phyloP scores from a whole-genome alignment of 2,113 vertebrate genomes.

The Calidris pugnax region DNA sequence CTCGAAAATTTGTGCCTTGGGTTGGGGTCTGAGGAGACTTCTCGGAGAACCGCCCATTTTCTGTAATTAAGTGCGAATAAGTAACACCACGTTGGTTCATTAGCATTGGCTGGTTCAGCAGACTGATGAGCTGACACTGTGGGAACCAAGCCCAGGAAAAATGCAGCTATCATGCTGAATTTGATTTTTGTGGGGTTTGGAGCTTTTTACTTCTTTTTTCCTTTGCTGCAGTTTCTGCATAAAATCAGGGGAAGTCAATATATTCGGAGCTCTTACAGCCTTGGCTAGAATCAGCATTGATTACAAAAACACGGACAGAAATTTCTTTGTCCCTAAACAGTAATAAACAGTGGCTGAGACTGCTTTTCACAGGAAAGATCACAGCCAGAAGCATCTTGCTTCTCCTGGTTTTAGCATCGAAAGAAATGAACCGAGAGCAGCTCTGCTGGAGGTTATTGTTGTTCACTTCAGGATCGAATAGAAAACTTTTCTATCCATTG shows the following conservation, averaged over 20 bases:
- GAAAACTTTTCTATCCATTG: background rate
- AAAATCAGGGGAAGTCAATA: conserved; percentile 12
- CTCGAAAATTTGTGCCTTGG: background rate
- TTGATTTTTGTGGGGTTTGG: background rate
- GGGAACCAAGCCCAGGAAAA: background rate
- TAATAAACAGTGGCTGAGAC: background rate
- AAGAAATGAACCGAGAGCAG: conserved; percentile 11
- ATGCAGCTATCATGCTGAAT: background rate
- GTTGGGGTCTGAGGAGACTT: background rate
- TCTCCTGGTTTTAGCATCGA: conserved; percentile 12
- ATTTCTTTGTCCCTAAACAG: conserved; percentile 21
- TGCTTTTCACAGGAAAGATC: background rate
- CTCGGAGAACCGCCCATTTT: background rate
- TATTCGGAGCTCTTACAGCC: background rate
- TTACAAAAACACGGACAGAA: conserved; percentile 52
- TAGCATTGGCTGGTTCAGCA: background rate
- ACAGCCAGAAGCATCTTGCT: conserved; percentile 11
- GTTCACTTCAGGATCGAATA: background rate
- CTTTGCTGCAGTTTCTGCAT: conserved; percentile 17
- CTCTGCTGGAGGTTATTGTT: conserved; percentile 9
- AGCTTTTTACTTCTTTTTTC: background rate
- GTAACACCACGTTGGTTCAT: background rate
- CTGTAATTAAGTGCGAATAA: background rate
- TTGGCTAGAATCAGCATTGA: conserved; percentile 7
- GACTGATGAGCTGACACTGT: background rate